Base-by-base conservation (phyloP, 2,888 invertebrate genomes). In the Chrysolina oricalcia region DNA sequence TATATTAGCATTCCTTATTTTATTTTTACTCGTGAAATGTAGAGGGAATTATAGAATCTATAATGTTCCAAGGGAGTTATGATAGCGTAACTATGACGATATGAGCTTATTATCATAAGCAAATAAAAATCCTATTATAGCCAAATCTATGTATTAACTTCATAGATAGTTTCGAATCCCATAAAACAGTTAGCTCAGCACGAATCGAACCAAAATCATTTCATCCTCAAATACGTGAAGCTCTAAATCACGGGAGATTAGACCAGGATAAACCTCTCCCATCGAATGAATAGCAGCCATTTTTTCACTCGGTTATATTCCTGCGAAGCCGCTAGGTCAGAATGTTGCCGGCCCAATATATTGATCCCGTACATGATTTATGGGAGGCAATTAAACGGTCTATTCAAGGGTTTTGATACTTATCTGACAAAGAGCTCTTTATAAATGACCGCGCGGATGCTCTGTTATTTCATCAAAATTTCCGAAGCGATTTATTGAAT, bases 351-450 rank as follows among this genome's bases (percentile, higher is more conserved):
- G 13, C 17, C 41, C 50, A 53, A 73, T 73, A 73, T 69, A 75
- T 75, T 68, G 71, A 75, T 72, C 68, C 59, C 27, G 17, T n/a
- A 46, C 56, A 66, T 75, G 75, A 75, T 75, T 72, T 75, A 75
- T 75, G 65, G 65, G 40, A 6, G 15, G 70, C 75, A 75, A 75
- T 75, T 75, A 75, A 72, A 72, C 59, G 71, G 19, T 68, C 43
- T 72, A 75, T 75, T 72, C 75, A 75, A 72, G 59, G 65, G 69
- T 56, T 68, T 48, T 65, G 69, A 75, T 75, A 72, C 72, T 72
- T 65, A 75, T 75, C 75, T 75, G 75, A 69, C 75, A 72, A 72
- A 72, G 69, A 69, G 68, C 70, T 65, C 72, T 69, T 72, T 69
- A 75, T 75, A 69, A 75, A 75, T 72, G 75, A 72, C 59, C 65